These are phyloP conservation scores for Setophaga kirtlandii DNA, from an alignment of 2,113 vertebrate species.

Conservation along the genomic window DNA sequence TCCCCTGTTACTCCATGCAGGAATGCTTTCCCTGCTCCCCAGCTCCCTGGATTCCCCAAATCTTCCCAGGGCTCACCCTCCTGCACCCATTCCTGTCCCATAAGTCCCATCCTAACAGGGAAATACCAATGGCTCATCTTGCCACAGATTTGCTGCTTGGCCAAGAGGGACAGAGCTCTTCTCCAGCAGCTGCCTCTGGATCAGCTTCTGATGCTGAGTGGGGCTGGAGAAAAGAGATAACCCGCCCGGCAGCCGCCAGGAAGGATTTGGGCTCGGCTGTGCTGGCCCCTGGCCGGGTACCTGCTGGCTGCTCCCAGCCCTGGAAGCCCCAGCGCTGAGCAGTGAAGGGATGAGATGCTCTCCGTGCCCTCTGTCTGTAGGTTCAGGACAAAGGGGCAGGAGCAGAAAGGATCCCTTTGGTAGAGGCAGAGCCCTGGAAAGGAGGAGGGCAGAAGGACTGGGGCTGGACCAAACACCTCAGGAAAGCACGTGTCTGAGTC, in stretches of 20 bases:
- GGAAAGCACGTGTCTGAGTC: accelerated
- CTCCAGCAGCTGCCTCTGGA: not conserved
- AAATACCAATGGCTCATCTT: not conserved
- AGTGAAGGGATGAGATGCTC: not conserved
- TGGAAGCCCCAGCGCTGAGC: not conserved
- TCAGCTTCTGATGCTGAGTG: not conserved
- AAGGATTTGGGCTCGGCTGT: not conserved
- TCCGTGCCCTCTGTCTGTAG: accelerated
- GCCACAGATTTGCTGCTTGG: not conserved
- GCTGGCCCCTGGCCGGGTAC: not conserved
- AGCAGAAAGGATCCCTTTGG: not conserved
- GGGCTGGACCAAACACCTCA: no score
- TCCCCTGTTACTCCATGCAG: not conserved
- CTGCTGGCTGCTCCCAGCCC: not conserved
- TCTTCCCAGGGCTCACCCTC: not conserved
- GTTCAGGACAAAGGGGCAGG: not conserved
- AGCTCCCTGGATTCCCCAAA: not conserved
- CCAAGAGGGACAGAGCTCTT: not conserved
- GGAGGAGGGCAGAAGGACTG: not conserved
- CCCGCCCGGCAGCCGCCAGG: not conserved
- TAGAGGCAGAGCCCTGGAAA: not conserved
- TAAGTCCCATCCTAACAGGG: not conserved
- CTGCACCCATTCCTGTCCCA: accelerated
- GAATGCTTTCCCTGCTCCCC: not conserved
- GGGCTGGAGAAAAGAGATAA: constrained; percentile 40